A percentile compares a stretch with the other conserved stretches of the same genome.
These are phyloP conservation scores for Parasteatoda lunata DNA, from an alignment of 2,888 invertebrate species.

Conservation along the genomic window DNA sequence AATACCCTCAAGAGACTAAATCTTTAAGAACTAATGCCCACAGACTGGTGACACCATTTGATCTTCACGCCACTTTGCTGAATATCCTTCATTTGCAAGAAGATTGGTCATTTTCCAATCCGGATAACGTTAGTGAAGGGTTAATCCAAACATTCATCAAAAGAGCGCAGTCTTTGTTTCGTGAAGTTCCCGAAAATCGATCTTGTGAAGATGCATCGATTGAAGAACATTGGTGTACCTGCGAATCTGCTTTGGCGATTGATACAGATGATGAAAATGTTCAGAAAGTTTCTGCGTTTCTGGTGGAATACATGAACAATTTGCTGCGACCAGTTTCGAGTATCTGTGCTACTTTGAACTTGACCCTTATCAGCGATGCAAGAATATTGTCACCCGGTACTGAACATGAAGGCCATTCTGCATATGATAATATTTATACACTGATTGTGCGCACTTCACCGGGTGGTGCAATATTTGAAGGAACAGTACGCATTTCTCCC, in stretches of 20 bases:
- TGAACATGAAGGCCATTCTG: conserved; percentile 28
- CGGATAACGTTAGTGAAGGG: conserved; percentile 27
- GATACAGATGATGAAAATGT: conserved; percentile 29
- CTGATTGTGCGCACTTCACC: conserved; percentile 81
- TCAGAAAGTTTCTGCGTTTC: conserved; percentile 31
- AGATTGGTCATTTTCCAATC: conserved; percentile 17
- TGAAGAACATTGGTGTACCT: conserved; percentile 74
- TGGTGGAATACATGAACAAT: conserved; percentile 37
- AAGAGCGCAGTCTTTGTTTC: conserved; percentile 72
- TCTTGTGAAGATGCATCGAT: conserved; percentile 74
- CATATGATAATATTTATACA: conserved; percentile 75
- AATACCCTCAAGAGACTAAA: conserved; percentile 79
- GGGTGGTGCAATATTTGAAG: conserved; percentile 85
- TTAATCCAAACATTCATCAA: conserved; percentile 32
- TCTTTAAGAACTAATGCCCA: conserved; percentile 80
- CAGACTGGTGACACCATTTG: conserved; percentile 75
- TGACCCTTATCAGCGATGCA: conserved; percentile 36
- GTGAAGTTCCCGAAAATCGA: conserved; percentile 72
- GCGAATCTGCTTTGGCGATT: conserved; percentile 64
- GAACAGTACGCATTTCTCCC: conserved; percentile 78
- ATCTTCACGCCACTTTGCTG: conserved; percentile 74
- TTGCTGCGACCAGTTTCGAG: conserved; percentile 15
- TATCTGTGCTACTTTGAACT: conserved; percentile 31
- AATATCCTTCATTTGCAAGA: conserved; percentile 71
- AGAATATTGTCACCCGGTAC: conserved; percentile 22